Conservation (phyloP, 23 tunicate species). For the Botrylloides violaceus region DNA sequence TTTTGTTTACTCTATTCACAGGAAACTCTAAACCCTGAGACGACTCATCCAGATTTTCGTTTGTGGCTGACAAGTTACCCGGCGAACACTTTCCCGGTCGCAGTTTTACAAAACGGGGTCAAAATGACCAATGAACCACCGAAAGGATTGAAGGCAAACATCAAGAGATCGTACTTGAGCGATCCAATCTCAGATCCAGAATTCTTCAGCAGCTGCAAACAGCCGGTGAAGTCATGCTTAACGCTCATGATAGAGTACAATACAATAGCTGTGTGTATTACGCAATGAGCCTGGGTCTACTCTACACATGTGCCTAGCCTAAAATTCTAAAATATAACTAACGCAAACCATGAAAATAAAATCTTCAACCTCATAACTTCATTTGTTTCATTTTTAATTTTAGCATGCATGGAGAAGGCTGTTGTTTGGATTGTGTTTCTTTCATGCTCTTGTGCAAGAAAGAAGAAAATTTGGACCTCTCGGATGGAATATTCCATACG, state of each 20-base stretch:
- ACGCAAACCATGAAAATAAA: no score
- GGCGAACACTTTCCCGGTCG: constrained; percentile 79
- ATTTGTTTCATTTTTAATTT: no score
- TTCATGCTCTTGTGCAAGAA: constrained; percentile 98
- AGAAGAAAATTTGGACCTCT: constrained; percentile 95
- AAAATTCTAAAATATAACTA: no score
- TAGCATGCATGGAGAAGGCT: constrained; percentile 36
- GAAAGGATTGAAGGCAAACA: constrained; percentile 84
- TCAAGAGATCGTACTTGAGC: constrained; percentile 82
- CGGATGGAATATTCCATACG: constrained; percentile 99
- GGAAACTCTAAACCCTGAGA: constrained; percentile 96
- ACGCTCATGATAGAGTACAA: no score
- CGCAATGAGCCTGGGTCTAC: no score
- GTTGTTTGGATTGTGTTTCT: constrained; percentile 94
- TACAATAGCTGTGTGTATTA: no score
- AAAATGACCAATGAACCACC: constrained; percentile 99
- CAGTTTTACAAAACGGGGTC: constrained; percentile 95
- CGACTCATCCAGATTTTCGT: constrained; percentile 92
- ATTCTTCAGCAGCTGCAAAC: constrained; percentile 84
- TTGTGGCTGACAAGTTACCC: constrained; percentile 98
- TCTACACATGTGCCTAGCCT: no score
- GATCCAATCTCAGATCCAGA: constrained; percentile 98
- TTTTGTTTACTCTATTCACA: constrained; percentile 2
- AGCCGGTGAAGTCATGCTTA: constrained; percentile 42
- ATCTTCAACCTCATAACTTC: no score